A percentile compares a stretch with the other conserved stretches of the same genome.
Conservation (phyloP, 2,113 vertebrate species). For the Pollimyrus isidori region DNA sequence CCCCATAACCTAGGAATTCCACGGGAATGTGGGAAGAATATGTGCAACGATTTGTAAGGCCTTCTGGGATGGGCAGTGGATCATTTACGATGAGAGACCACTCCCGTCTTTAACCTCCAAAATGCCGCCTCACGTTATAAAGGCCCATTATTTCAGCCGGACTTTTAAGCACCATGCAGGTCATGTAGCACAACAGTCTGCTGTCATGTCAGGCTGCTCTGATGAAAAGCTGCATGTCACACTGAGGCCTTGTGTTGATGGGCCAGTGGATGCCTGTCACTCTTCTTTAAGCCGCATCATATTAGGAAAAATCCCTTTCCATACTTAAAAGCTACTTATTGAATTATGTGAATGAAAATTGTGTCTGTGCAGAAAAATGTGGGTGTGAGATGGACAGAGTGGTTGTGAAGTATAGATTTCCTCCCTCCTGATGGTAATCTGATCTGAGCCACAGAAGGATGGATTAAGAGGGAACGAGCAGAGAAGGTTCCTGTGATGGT, state of each 20-base stretch:
- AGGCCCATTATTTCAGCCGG: constrained; percentile 23
- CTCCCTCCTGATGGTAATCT: constrained; percentile 49
- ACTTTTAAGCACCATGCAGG: constrained; percentile 32
- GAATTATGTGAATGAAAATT: constrained; percentile 60
- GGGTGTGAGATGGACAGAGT: constrained; percentile 53
- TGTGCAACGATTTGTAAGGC: constrained; percentile 13
- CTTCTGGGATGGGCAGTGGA: background rate
- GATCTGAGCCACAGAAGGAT: constrained; percentile 51
- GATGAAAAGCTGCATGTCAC: constrained; percentile 49
- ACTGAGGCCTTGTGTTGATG: constrained; percentile 32
- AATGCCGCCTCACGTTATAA: background rate
- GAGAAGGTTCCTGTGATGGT: constrained; percentile 38
- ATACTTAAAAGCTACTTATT: constrained; percentile 70
- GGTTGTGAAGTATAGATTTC: constrained; percentile 59
- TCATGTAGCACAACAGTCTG: constrained; percentile 28
- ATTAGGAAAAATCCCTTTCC: constrained; percentile 55
- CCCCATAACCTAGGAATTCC: constrained; percentile 26
- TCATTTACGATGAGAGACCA: constrained; percentile 19
- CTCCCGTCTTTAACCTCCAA: constrained; percentile 3
- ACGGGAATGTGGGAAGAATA: constrained; percentile 16
- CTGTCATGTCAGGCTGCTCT: constrained; percentile 31
- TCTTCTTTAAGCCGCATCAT: constrained; percentile 40
- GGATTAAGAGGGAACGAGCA: constrained; percentile 48
- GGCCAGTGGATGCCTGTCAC: constrained; percentile 43
- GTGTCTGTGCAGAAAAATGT: constrained; percentile 45